Evolutionary conservation across 2,113 vertebrate genomes (phyloP).

Genomic region (Corvus moneduloides): DNA sequence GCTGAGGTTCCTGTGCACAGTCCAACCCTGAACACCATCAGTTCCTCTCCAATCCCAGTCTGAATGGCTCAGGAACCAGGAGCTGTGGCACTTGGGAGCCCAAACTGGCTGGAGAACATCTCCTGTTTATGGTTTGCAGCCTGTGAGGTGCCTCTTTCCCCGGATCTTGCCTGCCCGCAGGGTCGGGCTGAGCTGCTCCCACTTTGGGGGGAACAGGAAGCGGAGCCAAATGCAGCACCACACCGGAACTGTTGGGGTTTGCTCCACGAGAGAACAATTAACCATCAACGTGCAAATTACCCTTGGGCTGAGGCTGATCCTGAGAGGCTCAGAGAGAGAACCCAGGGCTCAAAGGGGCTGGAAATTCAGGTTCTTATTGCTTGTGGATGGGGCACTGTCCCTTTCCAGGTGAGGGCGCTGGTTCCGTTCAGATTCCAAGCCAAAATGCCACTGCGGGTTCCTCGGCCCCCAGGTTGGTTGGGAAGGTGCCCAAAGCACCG

Average conservation of each 20-base stretch:
- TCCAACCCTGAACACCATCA: rapidly evolving
- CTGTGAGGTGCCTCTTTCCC: neutral
- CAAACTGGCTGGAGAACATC: rapidly evolving
- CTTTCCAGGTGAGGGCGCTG: rapidly evolving
- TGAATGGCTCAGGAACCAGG: rapidly evolving
- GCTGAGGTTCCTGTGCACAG: neutral
- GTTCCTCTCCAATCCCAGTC: rapidly evolving
- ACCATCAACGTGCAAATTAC: rapidly evolving
- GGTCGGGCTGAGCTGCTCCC: neutral
- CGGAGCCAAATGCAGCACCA: rapidly evolving
- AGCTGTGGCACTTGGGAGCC: neutral
- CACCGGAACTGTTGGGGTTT: rapidly evolving
- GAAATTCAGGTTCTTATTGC: neutral
- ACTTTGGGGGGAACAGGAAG: neutral
- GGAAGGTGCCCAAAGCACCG: neutral
- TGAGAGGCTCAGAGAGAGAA: neutral
- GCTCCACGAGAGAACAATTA: rapidly evolving
- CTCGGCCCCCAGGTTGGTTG: neutral
- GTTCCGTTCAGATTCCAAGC: rapidly evolving
- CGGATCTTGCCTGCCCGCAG: rapidly evolving
- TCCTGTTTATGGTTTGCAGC: rapidly evolving
- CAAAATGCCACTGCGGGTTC: rapidly evolving
- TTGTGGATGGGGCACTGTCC: rapidly evolving
- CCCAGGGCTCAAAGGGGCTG: neutral
- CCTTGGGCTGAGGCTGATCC: neutral